Base-by-base conservation (phyloP, 2,797 vertebrate genomes). In the Phoeniculus purpureus region DNA sequence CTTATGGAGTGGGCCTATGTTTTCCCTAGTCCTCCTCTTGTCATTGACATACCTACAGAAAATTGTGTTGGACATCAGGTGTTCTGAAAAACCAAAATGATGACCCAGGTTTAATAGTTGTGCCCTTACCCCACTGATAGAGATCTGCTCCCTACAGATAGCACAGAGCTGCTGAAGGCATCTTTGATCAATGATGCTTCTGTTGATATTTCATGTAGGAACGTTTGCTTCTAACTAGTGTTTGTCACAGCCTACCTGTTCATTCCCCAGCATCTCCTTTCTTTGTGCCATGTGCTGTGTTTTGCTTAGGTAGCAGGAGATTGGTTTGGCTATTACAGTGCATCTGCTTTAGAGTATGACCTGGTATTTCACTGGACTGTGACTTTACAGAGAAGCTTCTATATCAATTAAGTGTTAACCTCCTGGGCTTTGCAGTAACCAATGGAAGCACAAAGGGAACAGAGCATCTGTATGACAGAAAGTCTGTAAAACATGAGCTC, bases 151-250 rank as follows among this genome's bases (percentile, higher is more conserved):
- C 55, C 20, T 45, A 7, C 31, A 65, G 66, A 27, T 31, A 6
- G 21, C 73, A 67, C 45, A 43, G 45, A 73, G 20, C 31, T 70
- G 48, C 20, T 45, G 34, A 45, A 40, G 26, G 17, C 11, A 9
- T 23, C 68, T 90, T 50, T 58, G 81, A 29, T 31, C 22, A 7
- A 19, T 25, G 15, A 5, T 56, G 26, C 45, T 54, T 84, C 47
- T 83, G 66, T 59, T 31, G 40, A 43, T 17, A 16, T 81, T 72
- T 56, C 3, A 4, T 34, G 3, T 73, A 22, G 52, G 27, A 73
- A 61, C 0, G 1, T 50, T 31, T 29, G 29, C 55, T 68, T 76
- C 37, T 58, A 66, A 50, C 6, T 21, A 45, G 15, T 0, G 0
- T 18, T 2, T 77, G 27, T 70, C 34, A 7, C 9, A 71, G 45